Conservation (phyloP, 2,888 invertebrate genomes). For the Alloscopus bannaensis region DNA sequence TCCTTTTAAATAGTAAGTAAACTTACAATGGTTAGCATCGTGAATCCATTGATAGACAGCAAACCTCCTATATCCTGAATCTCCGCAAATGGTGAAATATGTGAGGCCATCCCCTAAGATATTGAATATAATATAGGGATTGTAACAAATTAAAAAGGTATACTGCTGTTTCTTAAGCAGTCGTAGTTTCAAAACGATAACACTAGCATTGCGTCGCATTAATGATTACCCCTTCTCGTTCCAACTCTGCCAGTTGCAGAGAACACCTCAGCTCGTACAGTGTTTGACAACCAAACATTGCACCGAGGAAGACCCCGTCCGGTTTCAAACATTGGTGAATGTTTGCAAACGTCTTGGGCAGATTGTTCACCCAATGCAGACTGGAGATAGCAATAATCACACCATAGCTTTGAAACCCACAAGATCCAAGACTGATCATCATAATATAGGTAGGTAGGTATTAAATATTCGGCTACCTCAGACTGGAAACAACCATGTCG, state of each 20-base stretch:
- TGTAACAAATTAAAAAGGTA: too few species aligned
- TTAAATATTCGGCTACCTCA: constrained; percentile 76
- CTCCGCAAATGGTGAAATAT: constrained; percentile 94
- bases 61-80: constrained; percentile 91
- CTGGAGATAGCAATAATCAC: constrained; percentile 75
- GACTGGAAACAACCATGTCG: constrained; percentile 91
- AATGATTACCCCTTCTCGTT: constrained; percentile 82
- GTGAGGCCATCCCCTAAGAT: constrained; percentile 86
- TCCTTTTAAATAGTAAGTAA: background rate
- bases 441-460: too few species aligned
- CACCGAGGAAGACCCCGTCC: constrained; percentile 95
- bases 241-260: constrained; percentile 94
- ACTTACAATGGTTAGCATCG: constrained; percentile 89
- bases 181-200: too few species aligned
- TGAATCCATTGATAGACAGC: constrained; percentile 89
- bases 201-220: too few species aligned
- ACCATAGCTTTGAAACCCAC: constrained; percentile 5
- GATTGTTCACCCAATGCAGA: constrained; percentile 98
- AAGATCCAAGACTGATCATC: constrained; percentile 44
- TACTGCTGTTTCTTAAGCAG: too few species aligned
- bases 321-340: constrained; percentile 82
- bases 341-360: constrained; percentile 83
- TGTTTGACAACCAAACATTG: constrained; percentile 97
- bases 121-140: constrained; percentile 16
- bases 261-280: constrained; percentile 92